Base-by-base conservation (phyloP, 2,888 invertebrate species). In the Mactromeris polynyma region DNA sequence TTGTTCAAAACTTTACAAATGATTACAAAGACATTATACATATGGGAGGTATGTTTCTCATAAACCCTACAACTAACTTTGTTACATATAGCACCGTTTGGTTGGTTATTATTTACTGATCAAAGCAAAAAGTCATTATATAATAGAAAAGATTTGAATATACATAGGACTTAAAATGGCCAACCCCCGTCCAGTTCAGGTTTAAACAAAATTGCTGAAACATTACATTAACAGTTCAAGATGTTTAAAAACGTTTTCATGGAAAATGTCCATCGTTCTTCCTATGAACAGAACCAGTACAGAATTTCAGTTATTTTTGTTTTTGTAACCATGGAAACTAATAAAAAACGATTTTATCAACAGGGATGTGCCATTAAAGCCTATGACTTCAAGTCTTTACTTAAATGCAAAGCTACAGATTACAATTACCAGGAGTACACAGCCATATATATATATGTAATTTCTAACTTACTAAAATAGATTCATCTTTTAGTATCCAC, bases 1-100 rank as follows among this genome's bases (percentile, higher is more conserved):
- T 86, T 86, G 83, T 86, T 84, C 82, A 89, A 86, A 73, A 73
- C 33, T 77, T 86, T 86, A 86, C 80, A 73, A 19, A 85, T 77
- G 82, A 79, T 38, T 73, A 64, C 83, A 79, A 36, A 46, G 38
- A 86, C 31, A n/a, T 86, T 58, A 84, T 89, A 89, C 64, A 86
- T 58, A 81, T 80, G 86, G 82, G 89, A 81, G 80, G 83, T 89
- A 89, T 21, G 84, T 51, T 33, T 78, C 54, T 84, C 33, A 51
- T 81, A 80, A 69, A 64, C 80, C 83, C 87, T 87, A 87, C 42
- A 36, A 81, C 89, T 89, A 89, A 58, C 51, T 78, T 58, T 80
- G 77, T 87, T 83, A 80, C 38, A 87, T 80, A 87, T 87, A 87
- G 87, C 87, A 87, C 87, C 87, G 78, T 83, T 87, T 80, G 36